Percentiles rank a stretch among this genome's conserved stretches.
phyloP scores from a whole-genome alignment of 2,797 vertebrate genomes.

The Taeniopygia guttata region DNA sequence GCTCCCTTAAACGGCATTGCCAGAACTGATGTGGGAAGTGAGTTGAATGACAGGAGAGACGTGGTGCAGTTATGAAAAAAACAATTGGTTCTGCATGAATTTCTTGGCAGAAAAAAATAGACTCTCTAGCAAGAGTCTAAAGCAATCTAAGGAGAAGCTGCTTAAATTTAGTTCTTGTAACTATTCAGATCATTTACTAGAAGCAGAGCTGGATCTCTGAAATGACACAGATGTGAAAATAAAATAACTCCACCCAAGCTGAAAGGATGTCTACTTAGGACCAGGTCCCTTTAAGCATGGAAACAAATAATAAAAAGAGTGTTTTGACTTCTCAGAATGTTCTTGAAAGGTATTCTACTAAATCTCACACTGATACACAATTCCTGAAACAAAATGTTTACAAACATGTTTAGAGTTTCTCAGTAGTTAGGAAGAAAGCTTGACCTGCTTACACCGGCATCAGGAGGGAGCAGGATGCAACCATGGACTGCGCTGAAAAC shows the following conservation, averaged over 20 bases:
- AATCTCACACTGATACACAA: not conserved
- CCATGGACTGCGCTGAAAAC: rapidly evolving
- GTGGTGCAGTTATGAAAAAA: not conserved
- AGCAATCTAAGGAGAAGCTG: not conserved
- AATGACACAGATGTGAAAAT: not conserved
- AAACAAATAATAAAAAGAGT: not conserved
- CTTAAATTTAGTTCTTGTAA: not conserved
- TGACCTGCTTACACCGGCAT: rapidly evolving
- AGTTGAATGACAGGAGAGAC: not conserved
- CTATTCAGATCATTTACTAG: not conserved
- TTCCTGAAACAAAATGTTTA: not conserved
- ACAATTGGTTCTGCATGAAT: not conserved
- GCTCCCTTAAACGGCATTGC: not conserved
- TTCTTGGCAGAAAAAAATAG: not conserved
- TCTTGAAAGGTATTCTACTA: not conserved
- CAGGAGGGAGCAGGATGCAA: not conserved
- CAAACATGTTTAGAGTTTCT: not conserved
- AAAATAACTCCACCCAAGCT: not conserved
- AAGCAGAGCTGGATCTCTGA: not conserved
- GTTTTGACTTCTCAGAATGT: not conserved
- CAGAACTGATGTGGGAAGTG: not conserved
- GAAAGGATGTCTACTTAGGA: not conserved
- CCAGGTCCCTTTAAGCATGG: not conserved
- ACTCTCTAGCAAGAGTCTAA: not conserved
- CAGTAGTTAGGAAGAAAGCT: not conserved